Conservation (phyloP, 2,113 vertebrate genomes). For the Anoplopoma fimbria region DNA sequence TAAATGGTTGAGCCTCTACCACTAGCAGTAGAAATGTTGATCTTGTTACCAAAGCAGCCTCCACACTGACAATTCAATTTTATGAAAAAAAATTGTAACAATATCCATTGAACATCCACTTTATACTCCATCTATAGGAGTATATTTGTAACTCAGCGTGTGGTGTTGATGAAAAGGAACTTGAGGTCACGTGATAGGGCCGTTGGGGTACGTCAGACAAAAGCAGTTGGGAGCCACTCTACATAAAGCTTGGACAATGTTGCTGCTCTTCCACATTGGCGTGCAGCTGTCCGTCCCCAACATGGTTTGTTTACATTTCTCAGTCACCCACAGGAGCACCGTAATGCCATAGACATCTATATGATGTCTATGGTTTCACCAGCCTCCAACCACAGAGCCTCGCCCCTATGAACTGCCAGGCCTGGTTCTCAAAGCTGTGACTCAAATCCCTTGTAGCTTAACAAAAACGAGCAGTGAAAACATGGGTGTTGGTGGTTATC, state of each 20-base stretch:
- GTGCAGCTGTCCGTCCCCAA: constrained; percentile 69
- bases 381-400: constrained; percentile 70
- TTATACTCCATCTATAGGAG: neutral
- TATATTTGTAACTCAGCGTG: neutral
- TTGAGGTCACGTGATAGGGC: constrained; percentile 13
- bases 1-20: neutral
- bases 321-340: constrained; percentile 79
- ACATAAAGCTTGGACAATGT: constrained; percentile 18
- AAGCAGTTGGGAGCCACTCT: neutral
- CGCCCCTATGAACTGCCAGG: constrained; percentile 65
- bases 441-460: constrained; percentile 73
- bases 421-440: constrained; percentile 68
- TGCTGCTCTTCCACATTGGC: constrained; percentile 48
- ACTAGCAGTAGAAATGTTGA: neutral
- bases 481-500: constrained; percentile 69
- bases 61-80: neutral
- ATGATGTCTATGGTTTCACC: constrained; percentile 66
- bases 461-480: constrained; percentile 72
- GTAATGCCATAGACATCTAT: too few species aligned
- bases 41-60: neutral
- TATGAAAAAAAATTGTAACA: neutral
- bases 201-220: neutral
- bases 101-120: neutral
- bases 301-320: constrained; percentile 81
- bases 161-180: constrained; percentile 1